phyloP scores from a whole-genome alignment of 30 jellyfish, hydroid and myxozoan genomes.

The Hydractinia echinata region DNA sequence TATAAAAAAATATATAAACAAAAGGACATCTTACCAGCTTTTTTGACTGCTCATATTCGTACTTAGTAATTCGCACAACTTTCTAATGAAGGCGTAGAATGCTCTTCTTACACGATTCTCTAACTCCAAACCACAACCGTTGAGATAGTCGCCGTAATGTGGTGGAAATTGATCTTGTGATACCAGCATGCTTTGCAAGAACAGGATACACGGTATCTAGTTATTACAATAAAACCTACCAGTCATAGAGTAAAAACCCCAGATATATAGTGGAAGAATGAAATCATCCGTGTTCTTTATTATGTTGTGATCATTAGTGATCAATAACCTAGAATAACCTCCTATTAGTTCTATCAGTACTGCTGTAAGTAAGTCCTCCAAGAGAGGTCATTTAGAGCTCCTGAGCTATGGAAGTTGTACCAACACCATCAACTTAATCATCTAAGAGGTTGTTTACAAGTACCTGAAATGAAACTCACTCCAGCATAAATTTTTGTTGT shows the following conservation, averaged over 20 bases:
- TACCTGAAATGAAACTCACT: too few relatives aligned
- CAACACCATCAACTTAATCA: too few relatives aligned
- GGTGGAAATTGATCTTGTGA: conserved; percentile 77
- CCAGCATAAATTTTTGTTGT: too few relatives aligned
- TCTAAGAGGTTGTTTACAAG: too few relatives aligned
- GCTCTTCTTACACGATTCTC: conserved; percentile 68
- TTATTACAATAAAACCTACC: not conserved
- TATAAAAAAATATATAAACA: too few relatives aligned
- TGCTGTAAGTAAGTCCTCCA: too few relatives aligned
- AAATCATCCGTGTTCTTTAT: not conserved
- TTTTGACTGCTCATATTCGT: not conserved
- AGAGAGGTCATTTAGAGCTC: too few relatives aligned
- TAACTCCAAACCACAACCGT: conserved; percentile 88
- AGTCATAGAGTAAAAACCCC: not conserved
- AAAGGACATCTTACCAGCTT: too few relatives aligned
- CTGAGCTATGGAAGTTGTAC: too few relatives aligned
- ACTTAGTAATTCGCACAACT: conserved; percentile 26
- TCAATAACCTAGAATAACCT: too few relatives aligned
- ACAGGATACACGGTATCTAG: conserved; percentile 72
- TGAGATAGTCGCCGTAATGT: conserved; percentile 76
- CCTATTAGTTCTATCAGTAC: too few relatives aligned
- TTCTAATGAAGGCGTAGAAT: conserved; percentile 52
- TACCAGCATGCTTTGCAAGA: conserved; percentile 70
- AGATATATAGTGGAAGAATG: not conserved
- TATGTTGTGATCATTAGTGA: not conserved